Evolutionary conservation across 2,888 invertebrate genomes (phyloP).

Genomic region (Anthophora plumipes): DNA sequence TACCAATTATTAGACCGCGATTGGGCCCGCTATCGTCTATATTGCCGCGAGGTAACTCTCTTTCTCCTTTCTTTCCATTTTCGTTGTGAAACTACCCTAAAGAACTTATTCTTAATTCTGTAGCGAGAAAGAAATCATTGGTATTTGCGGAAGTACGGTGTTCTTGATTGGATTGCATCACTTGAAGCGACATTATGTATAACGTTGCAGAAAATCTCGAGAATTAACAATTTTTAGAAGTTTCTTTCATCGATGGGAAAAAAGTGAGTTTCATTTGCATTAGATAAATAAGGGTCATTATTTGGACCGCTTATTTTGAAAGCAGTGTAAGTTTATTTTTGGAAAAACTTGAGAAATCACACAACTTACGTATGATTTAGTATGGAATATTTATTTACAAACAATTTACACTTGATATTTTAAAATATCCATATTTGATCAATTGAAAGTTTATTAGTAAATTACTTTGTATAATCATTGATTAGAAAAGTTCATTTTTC

Average conservation of each 20-base stretch:
- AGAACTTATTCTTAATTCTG: constrained; percentile 31
- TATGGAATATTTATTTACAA: too few species aligned
- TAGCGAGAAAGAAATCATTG: constrained; percentile 2
- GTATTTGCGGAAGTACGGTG: constrained; percentile 10
- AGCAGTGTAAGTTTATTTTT: too few species aligned
- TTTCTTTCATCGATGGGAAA: not conserved
- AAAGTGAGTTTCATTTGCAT: not conserved
- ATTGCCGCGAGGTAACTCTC: constrained; percentile 53
- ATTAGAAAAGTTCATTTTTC: too few species aligned
- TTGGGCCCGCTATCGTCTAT: constrained; percentile 64
- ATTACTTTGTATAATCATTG: too few species aligned
- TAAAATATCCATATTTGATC: too few species aligned
- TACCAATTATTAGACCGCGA: constrained; percentile 73
- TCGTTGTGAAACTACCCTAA: constrained; percentile 54
- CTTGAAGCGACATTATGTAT: not conserved
- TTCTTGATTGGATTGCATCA: constrained; percentile 21
- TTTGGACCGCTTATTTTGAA: too few species aligned
- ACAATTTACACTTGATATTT: too few species aligned
- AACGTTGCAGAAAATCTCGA: not conserved
- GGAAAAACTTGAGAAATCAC: too few species aligned
- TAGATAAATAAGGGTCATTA: not conserved
- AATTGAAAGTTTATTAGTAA: too few species aligned
- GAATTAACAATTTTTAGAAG: not conserved
- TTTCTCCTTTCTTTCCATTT: constrained; percentile 65
- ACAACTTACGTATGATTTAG: too few species aligned